A percentile compares a stretch with the other conserved stretches of the same genome.
Evolutionary conservation across 1,140 invertebrate genomes (phyloP).

Genomic region (Drosophila pseudoobscura): DNA sequence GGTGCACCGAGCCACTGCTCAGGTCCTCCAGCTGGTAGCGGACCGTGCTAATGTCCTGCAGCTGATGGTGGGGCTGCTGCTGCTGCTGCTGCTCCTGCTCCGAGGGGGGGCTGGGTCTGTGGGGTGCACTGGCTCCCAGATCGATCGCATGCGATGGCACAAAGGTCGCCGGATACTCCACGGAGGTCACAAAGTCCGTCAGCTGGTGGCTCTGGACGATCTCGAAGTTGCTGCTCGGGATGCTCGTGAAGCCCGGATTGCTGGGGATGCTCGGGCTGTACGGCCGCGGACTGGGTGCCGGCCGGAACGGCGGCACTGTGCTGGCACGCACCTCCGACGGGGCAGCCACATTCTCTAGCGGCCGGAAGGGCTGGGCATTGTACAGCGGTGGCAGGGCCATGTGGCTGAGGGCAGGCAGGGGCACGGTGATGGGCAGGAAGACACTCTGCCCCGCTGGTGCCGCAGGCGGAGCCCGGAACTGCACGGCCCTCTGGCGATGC

Average conservation of each 20-base stretch:
- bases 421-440: conserved; percentile 84
- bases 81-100: conserved; percentile 15
- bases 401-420: conserved; percentile 85
- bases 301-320: conserved; percentile 21
- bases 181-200: conserved; percentile 86
- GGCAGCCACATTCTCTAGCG: conserved; percentile 66
- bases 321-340: conserved; percentile 63
- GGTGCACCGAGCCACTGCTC: conserved; percentile 61
- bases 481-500: conserved; percentile 70
- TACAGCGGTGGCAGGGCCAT: conserved; percentile 85
- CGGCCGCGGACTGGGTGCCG: conserved; percentile 26
- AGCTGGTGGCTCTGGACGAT: conserved; percentile 86
- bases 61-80: conserved; percentile 4
- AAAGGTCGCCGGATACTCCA: conserved; percentile 87
- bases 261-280: conserved; percentile 25
- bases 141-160: conserved; percentile 87
- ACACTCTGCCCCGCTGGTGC: conserved; percentile 8
- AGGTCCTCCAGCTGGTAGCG: conserved; percentile 80
- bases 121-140: conserved; percentile 24
- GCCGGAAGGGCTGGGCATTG: conserved; percentile 85
- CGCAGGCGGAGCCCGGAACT: conserved; percentile 55
- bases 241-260: conserved; percentile 14
- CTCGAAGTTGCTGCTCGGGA: conserved; percentile 79
- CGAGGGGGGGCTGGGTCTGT: neutral
- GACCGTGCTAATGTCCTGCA: conserved; percentile 55